Percentiles rank a stretch among this genome's conserved stretches.
These are phyloP conservation scores for Rhagonycha lutea DNA, from an alignment of 2,888 invertebrate genomes.

Conservation along the genomic window DNA sequence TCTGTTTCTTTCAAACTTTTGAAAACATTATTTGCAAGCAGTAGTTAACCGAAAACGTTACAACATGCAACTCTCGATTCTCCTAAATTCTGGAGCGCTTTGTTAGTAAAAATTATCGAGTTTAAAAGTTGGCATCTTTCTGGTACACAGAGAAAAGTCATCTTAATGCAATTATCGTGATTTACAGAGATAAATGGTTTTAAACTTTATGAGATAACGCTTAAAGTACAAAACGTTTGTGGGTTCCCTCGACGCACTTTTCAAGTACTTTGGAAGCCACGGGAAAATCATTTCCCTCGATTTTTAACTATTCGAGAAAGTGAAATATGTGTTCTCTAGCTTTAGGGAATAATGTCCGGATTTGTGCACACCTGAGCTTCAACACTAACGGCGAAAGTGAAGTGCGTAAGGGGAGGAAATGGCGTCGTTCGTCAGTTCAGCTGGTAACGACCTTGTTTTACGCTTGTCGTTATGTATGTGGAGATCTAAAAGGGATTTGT, in stretches of 20 bases:
- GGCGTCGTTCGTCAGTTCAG: slow-evolving; percentile 42
- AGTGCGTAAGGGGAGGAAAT: slow-evolving; percentile 39
- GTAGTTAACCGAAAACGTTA: slow-evolving; percentile 13
- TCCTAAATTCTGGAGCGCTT: not conserved
- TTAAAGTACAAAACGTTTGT: slow-evolving; percentile 12
- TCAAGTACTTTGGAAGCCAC: slow-evolving; percentile 5
- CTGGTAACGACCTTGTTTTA: slow-evolving; percentile 44
- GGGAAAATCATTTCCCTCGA: slow-evolving; percentile 19
- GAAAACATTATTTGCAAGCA: slow-evolving; percentile 15
- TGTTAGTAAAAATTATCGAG: not conserved
- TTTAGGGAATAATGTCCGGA: slow-evolving; percentile 29
- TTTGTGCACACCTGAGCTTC: slow-evolving; percentile 31
- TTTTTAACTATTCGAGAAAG: slow-evolving; percentile 25
- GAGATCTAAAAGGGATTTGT: slow-evolving; percentile 39
- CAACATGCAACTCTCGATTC: not conserved
- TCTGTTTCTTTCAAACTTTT: slow-evolving; percentile 10
- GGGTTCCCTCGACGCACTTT: slow-evolving; percentile 12
- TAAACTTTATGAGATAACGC: slow-evolving; percentile 5
- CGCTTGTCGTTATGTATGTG: slow-evolving; percentile 45
- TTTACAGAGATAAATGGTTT: slow-evolving; percentile 2
- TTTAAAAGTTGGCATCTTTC: not conserved
- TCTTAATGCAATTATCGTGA: slow-evolving; percentile 12
- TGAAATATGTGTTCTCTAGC: slow-evolving; percentile 26
- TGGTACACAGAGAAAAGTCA: not conserved
- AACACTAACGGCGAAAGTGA: slow-evolving; percentile 21